phyloP scores from a whole-genome alignment of 2,888 invertebrate species.

The Drosophila hamatofila region DNA sequence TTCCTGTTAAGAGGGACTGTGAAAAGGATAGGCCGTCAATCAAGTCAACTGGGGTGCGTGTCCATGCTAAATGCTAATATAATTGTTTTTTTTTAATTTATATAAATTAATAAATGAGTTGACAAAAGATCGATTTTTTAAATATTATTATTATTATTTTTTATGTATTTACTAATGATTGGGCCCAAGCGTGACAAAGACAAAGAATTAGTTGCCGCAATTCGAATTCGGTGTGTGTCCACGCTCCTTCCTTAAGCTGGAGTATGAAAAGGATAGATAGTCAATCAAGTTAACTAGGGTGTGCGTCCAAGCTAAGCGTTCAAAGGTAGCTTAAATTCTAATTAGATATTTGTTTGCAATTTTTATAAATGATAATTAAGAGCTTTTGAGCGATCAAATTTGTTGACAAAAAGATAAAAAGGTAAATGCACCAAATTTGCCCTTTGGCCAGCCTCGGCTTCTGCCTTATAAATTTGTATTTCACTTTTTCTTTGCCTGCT shows the following conservation, averaged over 20 bases:
- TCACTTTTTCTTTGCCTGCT: background rate
- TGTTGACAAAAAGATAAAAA: background rate
- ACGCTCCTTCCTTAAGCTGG: background rate
- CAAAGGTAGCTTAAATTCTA: background rate
- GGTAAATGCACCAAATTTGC: background rate
- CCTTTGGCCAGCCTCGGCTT: conserved; percentile 12
- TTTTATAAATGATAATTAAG: background rate
- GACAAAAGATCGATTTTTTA: no score
- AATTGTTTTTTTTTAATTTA: no score
- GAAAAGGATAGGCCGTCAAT: no score
- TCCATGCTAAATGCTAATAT: no score
- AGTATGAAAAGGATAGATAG: no score
- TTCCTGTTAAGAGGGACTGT: background rate
- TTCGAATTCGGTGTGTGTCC: background rate
- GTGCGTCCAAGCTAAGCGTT: background rate
- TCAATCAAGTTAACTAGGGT: background rate
- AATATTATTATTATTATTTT: no score
- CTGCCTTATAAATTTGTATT: background rate
- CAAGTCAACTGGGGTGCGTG: background rate
- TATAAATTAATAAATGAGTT: no score
- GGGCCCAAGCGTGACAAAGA: background rate
- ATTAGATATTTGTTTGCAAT: background rate
- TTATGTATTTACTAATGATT: no score
- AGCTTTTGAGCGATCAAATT: background rate
- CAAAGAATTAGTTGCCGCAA: background rate